Base-by-base conservation (phyloP, 92 coral and sea anemone genomes). In the Montipora capitata region DNA sequence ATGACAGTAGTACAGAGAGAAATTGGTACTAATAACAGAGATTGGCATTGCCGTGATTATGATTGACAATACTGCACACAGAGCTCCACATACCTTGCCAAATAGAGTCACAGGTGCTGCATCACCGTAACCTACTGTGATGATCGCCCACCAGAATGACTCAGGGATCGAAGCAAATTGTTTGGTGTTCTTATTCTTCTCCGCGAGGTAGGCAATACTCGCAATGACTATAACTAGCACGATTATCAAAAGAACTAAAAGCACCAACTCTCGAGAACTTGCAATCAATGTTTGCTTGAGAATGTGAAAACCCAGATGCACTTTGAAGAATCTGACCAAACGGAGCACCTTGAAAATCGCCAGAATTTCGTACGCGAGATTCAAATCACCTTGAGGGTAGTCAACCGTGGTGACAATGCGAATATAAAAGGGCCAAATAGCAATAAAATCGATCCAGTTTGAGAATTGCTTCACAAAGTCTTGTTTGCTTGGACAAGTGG, bases 81-180 rank as follows among this genome's bases (percentile, higher is more conserved):
- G 61, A 16, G 94, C 15, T 44, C 98, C 99, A 89, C 94, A 92
- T 72, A 98, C 70, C 68, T 94, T 96, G 15, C 99, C 99, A 7
- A 65, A 57, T 4, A 90, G 77, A 0, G 98, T 94, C 45, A 14
- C 56, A 0, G 99, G 99, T 0, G 90, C 89, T 64, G 93, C 89
- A 65, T 98, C 99, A 0, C 99, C 99, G 52, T 94, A 98, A 27
- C 99, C 99, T 10, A 98, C 99, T 2, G 99, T 98, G 18, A 98
- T 93, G 39, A 98, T 86, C 2, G 99, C 99, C 99, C 99, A 98
- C 99, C 99, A 98, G 69, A 96, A 94, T 3, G 99, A 94, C 18
- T 89, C 95, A 0, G 97, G 93, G 69, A 98, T 95, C n/a, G 99
- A 98, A n/a, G 57, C 70, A 63, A 98, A 98, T 5, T 95, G 79